Evolutionary conservation across 2,113 vertebrate species (phyloP).

Genomic region (Anas platyrhynchos): DNA sequence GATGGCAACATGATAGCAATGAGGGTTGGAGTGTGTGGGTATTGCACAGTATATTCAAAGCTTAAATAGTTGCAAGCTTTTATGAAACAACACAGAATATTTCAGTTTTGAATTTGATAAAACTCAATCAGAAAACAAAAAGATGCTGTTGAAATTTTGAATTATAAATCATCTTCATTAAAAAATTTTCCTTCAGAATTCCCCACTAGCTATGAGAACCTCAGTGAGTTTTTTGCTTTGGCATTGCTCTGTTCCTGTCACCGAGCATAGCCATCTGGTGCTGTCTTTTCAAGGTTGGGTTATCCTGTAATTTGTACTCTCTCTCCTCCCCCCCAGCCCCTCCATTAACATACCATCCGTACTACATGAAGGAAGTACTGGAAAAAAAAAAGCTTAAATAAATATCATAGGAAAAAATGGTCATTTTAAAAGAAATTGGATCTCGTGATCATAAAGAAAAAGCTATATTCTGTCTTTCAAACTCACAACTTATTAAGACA

Average conservation of each 20-base stretch:
- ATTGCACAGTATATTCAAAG: not conserved
- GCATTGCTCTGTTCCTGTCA: slow-evolving; percentile 43
- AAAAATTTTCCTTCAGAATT: not conserved
- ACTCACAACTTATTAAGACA: not conserved
- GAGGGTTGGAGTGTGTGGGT: not conserved
- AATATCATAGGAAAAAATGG: not conserved
- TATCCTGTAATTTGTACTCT: slow-evolving; percentile 52
- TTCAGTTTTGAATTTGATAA: not conserved
- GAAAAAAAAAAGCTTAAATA: not conserved
- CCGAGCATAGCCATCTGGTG: slow-evolving; percentile 57
- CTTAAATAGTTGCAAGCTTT: not conserved
- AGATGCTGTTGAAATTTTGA: not conserved
- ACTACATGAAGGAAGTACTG: not conserved
- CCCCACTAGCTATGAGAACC: not conserved
- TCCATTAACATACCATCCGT: slow-evolving; percentile 16
- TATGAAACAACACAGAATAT: not conserved
- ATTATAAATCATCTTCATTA: not conserved
- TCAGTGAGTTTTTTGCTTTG: slow-evolving; percentile 5
- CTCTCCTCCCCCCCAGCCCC: not conserved
- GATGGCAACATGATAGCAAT: rapidly evolving
- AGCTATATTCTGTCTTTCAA: not conserved
- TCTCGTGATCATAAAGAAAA: not conserved
- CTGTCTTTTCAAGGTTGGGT: slow-evolving; percentile 66
- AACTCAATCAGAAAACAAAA: not conserved
- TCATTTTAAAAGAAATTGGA: not conserved